phyloP scores from a whole-genome alignment of 1,140 invertebrate genomes.

The Oedothorax gibbosus region DNA sequence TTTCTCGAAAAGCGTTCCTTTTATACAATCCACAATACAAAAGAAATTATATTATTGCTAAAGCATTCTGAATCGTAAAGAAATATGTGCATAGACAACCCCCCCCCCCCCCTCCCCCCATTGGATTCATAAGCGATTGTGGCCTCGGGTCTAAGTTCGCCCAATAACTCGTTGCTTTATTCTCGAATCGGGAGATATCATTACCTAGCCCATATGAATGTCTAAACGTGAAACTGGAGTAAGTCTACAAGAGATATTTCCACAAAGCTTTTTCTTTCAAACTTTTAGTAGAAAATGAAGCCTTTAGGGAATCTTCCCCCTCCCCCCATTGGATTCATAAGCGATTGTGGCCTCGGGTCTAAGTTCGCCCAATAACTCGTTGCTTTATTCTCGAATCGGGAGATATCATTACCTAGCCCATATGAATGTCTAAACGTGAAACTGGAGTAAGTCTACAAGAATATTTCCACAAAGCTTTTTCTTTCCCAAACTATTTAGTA shows the following conservation, averaged over 20 bases:
- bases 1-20: too few species aligned
- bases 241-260: too few species aligned
- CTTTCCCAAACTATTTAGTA: too few species aligned
- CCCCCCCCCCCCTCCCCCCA: background rate
- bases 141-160: background rate
- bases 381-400: constrained; percentile 42
- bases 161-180: constrained; percentile 48
- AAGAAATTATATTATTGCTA: too few species aligned
- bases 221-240: too few species aligned
- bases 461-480: too few species aligned
- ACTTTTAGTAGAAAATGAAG: too few species aligned
- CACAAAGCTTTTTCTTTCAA: too few species aligned
- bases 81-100: background rate
- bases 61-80: background rate
- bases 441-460: too few species aligned
- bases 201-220: constrained; percentile 15
- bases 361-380: constrained; percentile 22
- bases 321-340: constrained; percentile 21
- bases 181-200: constrained; percentile 43
- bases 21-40: too few species aligned
- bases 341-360: background rate
- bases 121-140: constrained; percentile 19
- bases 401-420: constrained; percentile 43
- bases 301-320: too few species aligned
- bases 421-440: too few species aligned